Evolutionary conservation across 2,113 vertebrate species (phyloP).

Genomic region (Brachyhypopomus gauderio): DNA sequence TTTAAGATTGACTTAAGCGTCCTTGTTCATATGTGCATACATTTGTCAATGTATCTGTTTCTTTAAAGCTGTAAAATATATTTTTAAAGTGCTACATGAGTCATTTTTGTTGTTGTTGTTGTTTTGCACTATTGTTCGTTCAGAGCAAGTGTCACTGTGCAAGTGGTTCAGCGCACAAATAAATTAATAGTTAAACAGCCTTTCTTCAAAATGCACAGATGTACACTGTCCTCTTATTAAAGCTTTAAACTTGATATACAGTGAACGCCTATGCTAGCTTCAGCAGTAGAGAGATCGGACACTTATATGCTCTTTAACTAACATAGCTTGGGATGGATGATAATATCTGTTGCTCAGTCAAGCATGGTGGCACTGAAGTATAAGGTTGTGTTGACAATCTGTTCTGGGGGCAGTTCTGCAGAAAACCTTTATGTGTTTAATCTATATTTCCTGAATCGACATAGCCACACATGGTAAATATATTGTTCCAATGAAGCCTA

Average conservation of each 20-base stretch:
- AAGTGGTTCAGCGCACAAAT: background rate
- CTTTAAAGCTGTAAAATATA: too few species aligned
- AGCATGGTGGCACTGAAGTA: conserved; percentile 15
- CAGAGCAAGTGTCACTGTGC: background rate
- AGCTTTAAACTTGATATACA: conserved; percentile 1
- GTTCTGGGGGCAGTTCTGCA: conserved; percentile 23
- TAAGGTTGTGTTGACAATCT: conserved; percentile 29
- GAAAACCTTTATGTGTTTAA: conserved; percentile 24
- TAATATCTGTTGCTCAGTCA: conserved; percentile 43
- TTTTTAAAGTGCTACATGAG: too few species aligned
- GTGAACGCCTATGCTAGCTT: background rate
- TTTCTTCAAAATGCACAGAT: background rate
- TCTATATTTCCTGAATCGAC: background rate
- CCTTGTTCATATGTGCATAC: too few species aligned
- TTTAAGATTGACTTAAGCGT: too few species aligned
- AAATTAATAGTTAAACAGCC: background rate
- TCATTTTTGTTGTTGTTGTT: too few species aligned
- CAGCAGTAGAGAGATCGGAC: conserved; percentile 8
- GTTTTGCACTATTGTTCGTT: too few species aligned
- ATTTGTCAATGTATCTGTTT: too few species aligned
- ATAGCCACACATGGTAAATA: background rate
- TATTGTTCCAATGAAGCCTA: conserved; percentile 1
- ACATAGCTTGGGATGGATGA: conserved; percentile 12
- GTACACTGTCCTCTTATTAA: background rate
- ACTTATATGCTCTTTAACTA: conserved; percentile 21